Evolutionary conservation across 2,888 invertebrate genomes (phyloP), one percentile per base, ranked within the genome.

Genomic region (Seladonia tumulorum): DNA sequence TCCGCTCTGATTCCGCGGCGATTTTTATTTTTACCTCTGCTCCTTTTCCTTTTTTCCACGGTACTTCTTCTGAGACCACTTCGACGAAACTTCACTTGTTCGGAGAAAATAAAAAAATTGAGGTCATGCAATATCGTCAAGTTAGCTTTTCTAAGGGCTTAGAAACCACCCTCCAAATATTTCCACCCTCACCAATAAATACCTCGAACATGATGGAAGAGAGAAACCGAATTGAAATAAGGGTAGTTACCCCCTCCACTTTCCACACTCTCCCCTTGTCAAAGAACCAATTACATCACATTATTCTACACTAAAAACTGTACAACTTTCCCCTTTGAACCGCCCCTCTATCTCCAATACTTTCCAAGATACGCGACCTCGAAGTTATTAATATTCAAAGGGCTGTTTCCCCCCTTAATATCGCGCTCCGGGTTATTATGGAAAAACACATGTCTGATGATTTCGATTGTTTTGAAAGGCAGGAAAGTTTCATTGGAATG

Each of bases 1-100:
- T 47, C 81, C 22, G 60, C 16, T 10, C 45, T 49, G 68, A 79
- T 83, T 83, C 83, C 63, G 63, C 63, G 25, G 63, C 63, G 63
- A 63, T 86, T 86, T 84, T 83, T 80, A 86, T 80, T 86, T 78
- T 60, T 35, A 47, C n/a, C 63, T 57, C n/a, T 12, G 12, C n/a
- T 57, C n/a, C n/a, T n/a, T 47, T 12, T 57, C 12, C 12, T 12
- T n/a, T 57, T n/a, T n/a, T 53, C 10, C 53, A 3, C 53, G 53
- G 22, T 1, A 10, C 53, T 53, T 22, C 53, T 53, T n/a, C 53
- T 3, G 22, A 53, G 22, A 53, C 22, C 53, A 10, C 10, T 53
- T 10, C 53, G 53, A 53, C 53, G 53, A 53, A 53, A 22, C 53
- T 53, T n/a, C 53, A 22, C 22, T 10, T n/a, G n/a, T 1, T 8